Percentiles rank a stretch among this genome's conserved stretches.
Evolutionary conservation across 2,888 invertebrate genomes (phyloP).

Genomic region (Dorcus parallelipipedus): DNA sequence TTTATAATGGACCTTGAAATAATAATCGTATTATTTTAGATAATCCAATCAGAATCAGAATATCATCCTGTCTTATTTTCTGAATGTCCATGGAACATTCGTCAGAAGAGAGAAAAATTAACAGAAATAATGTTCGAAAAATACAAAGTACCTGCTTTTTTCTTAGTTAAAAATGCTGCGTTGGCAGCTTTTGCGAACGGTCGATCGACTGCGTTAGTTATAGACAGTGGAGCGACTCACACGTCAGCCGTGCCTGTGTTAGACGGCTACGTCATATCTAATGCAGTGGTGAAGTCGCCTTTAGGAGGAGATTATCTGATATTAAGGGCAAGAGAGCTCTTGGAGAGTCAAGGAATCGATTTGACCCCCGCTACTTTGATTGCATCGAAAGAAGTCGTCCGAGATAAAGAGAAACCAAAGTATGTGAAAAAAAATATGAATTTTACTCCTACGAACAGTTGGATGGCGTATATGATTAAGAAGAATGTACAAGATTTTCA

Average conservation of each 20-base stretch:
- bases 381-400: slow-evolving; percentile 83
- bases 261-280: slow-evolving; percentile 91
- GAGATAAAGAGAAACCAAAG: slow-evolving; percentile 83
- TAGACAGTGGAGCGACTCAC: slow-evolving; percentile 91
- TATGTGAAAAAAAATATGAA: slow-evolving; percentile 75
- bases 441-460: slow-evolving; percentile 82
- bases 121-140: slow-evolving; percentile 99
- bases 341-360: slow-evolving; percentile 54
- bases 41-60: slow-evolving; percentile 91
- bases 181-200: slow-evolving; percentile 97
- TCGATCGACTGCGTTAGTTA: slow-evolving; percentile 78
- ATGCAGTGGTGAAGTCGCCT: slow-evolving; percentile 93
- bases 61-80: slow-evolving; percentile 97
- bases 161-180: slow-evolving; percentile 96
- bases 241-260: slow-evolving; percentile 95
- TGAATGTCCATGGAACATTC: slow-evolving; percentile 94
- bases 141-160: slow-evolving; percentile 97
- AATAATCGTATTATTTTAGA: slow-evolving; percentile 45
- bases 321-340: slow-evolving; percentile 63
- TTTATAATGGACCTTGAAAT: neutral
- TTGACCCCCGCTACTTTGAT: slow-evolving; percentile 58
- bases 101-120: slow-evolving; percentile 88
- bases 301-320: slow-evolving; percentile 94
- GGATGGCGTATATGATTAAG: slow-evolving; percentile 96
- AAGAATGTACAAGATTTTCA: slow-evolving; percentile 73